A percentile compares a stretch with the other conserved stretches of the same genome.
phyloP scores from a whole-genome alignment of 2,797 vertebrate species.

The Cyprinella venusta region DNA sequence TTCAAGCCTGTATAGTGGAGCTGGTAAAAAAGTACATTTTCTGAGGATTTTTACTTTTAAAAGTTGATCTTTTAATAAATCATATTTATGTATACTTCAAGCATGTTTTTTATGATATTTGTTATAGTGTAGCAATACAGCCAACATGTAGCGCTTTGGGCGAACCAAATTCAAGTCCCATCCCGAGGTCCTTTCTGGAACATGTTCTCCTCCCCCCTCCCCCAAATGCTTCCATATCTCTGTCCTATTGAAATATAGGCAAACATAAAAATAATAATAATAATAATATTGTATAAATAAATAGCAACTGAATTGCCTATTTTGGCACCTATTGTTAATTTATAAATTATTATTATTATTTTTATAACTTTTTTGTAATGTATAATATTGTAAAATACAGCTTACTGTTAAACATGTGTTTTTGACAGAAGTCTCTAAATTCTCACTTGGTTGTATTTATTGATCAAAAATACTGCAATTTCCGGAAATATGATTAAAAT shows the following conservation, averaged over 20 bases:
- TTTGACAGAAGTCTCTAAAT: background rate
- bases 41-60: background rate
- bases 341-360: background rate
- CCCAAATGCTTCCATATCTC: too few species aligned
- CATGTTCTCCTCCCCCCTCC: too few species aligned
- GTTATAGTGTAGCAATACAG: background rate
- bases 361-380: background rate
- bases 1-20: background rate
- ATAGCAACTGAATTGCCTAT: background rate
- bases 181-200: too few species aligned
- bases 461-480: background rate
- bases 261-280: background rate
- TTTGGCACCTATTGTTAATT: background rate
- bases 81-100: background rate
- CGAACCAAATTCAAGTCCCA: background rate
- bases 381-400: background rate
- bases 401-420: background rate
- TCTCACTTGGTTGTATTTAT: background rate
- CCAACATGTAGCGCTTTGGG: too few species aligned
- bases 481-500: background rate
- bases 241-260: background rate
- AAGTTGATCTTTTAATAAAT: background rate
- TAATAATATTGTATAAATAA: background rate
- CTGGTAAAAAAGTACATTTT: background rate
- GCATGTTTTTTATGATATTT: background rate